Percentiles rank a stretch among this genome's conserved stretches.
Conservation (phyloP, 2,113 vertebrate genomes). For the Mionectes macconnelli region DNA sequence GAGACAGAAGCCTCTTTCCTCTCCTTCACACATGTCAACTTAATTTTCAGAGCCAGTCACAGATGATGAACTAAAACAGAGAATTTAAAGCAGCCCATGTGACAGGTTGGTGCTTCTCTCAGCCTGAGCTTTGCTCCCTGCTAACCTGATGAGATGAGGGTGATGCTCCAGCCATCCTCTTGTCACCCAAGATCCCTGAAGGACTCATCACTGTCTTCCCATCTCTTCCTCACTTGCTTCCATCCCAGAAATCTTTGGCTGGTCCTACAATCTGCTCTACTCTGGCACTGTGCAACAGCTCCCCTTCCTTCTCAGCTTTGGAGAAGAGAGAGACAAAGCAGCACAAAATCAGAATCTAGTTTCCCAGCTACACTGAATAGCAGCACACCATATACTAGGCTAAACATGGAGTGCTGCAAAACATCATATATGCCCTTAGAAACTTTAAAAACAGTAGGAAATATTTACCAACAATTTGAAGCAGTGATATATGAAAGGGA, state of each 20-base stretch:
- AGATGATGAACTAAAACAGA: background rate
- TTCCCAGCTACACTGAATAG: background rate
- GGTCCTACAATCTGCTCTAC: background rate
- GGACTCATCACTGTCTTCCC: background rate
- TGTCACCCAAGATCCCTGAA: background rate
- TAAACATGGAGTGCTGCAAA: background rate
- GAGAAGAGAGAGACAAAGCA: background rate
- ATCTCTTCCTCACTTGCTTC: background rate
- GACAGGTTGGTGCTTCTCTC: background rate
- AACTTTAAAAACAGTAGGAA: background rate
- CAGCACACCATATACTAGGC: background rate
- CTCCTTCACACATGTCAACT: background rate
- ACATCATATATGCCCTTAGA: background rate
- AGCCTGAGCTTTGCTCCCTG: background rate
- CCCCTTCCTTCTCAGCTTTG: background rate
- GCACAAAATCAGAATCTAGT: background rate
- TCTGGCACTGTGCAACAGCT: background rate
- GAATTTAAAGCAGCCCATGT: background rate
- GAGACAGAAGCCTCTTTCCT: background rate
- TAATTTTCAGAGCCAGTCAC: background rate
- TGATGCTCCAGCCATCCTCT: background rate
- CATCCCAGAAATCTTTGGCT: background rate
- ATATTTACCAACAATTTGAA: background rate
- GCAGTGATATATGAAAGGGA: background rate
- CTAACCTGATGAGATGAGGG: background rate